A percentile compares a stretch with the other conserved stretches of the same genome.
Evolutionary conservation across 2,888 invertebrate species (phyloP).

Genomic region (Automeris io): DNA sequence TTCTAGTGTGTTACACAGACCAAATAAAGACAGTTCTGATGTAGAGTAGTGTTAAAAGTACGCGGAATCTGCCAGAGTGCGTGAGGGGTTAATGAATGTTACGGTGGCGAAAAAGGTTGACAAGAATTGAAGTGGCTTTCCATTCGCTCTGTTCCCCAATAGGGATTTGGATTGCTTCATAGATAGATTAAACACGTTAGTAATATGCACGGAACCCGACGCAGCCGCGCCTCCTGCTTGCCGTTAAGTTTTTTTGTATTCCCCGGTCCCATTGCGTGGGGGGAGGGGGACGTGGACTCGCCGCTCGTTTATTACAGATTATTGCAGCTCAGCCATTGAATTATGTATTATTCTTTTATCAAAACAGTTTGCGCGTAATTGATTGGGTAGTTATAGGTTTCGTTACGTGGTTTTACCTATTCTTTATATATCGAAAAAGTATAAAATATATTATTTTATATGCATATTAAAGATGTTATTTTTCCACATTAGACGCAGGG

Average conservation of each 20-base stretch:
- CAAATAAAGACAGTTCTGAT: no score
- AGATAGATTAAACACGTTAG: not conserved
- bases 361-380: conserved; percentile 30
- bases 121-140: no score
- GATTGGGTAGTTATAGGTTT: conserved; percentile 20
- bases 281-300: conserved; percentile 24
- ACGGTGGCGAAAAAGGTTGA: no score
- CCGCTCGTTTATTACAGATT: conserved; percentile 32
- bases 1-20: no score
- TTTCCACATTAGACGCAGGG: not conserved
- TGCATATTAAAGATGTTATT: no score
- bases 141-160: no score
- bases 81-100: no score
- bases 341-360: conserved; percentile 30
- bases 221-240: not conserved
- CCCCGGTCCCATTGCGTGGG: not conserved
- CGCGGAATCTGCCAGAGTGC: no score
- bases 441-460: no score
- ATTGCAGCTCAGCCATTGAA: conserved; percentile 28
- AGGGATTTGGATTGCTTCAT: no score
- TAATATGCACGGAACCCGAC: conserved; percentile 1
- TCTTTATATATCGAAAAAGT: no score
- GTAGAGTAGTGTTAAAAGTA: no score
- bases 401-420: not conserved
- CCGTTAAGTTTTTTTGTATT: not conserved